Percentiles rank a stretch among this genome's conserved stretches.
Evolutionary conservation across 2,888 invertebrate species (phyloP).

Genomic region (Trissonchulus sp.): DNA sequence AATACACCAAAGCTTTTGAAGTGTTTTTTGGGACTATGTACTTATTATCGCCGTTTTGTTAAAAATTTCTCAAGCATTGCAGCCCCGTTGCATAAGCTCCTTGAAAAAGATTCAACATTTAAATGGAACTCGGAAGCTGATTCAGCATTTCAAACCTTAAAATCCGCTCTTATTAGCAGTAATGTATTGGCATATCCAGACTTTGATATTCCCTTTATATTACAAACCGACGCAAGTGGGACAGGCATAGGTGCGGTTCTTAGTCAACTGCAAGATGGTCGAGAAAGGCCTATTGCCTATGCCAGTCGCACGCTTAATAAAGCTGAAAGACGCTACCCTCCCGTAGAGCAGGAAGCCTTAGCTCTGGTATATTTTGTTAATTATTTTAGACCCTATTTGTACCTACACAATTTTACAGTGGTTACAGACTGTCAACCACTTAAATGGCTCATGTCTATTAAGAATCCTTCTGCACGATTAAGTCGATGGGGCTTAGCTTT

Average conservation of each 20-base stretch:
- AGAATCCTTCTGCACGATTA: not conserved
- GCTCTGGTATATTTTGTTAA: constrained; percentile 39
- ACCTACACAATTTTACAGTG: constrained; percentile 38
- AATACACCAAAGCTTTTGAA: not conserved
- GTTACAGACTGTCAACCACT: constrained; percentile 11
- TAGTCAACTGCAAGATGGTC: constrained; percentile 35
- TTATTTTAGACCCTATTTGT: constrained; percentile 54
- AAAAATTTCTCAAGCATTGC: constrained; percentile 25
- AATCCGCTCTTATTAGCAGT: constrained; percentile 18
- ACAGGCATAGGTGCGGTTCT: constrained; percentile 43
- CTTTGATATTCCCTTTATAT: constrained; percentile 37
- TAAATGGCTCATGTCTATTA: not conserved
- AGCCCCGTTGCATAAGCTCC: constrained; percentile 26
- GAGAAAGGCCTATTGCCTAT: constrained; percentile 38
- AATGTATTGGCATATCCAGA: constrained; percentile 40
- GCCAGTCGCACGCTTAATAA: constrained; percentile 34
- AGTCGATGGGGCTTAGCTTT: not conserved
- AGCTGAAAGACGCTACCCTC: constrained; percentile 48
- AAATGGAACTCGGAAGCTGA: constrained; percentile 33
- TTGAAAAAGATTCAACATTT: constrained; percentile 26
- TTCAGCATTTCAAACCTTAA: constrained; percentile 26
- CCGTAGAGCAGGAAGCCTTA: constrained; percentile 39
- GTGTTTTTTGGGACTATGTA: constrained; percentile 44
- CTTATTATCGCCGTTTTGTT: constrained; percentile 47
- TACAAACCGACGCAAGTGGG: constrained; percentile 44